Evolutionary conservation across 1,140 invertebrate genomes (phyloP).

Genomic region (Saxidomus purpurata): DNA sequence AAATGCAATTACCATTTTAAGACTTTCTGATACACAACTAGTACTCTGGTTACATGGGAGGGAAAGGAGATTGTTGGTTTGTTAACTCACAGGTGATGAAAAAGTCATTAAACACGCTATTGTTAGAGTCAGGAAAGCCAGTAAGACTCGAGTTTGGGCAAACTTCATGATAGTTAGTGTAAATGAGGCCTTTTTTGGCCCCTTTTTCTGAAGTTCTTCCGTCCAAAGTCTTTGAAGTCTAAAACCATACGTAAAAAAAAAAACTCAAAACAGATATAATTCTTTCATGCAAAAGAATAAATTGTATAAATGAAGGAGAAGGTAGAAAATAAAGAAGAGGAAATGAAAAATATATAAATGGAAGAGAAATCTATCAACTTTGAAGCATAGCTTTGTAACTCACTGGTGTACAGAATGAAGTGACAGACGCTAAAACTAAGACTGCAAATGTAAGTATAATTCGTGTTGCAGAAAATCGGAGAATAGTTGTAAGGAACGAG

Average conservation of each 20-base stretch:
- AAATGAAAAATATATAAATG: too few species aligned
- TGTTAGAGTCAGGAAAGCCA: constrained; percentile 85
- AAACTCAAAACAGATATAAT: too few species aligned
- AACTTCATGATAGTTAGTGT: constrained; percentile 88
- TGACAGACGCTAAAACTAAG: not conserved
- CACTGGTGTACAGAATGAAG: constrained; percentile 30
- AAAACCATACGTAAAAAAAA: constrained; percentile 40
- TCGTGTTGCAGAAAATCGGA: not conserved
- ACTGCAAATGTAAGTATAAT: not conserved
- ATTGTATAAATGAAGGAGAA: too few species aligned
- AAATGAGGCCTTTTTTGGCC: constrained; percentile 86
- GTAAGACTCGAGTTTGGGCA: constrained; percentile 88
- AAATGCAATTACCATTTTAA: too few species aligned
- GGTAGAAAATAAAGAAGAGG: too few species aligned
- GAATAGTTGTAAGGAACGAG: not conserved
- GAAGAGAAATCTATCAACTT: too few species aligned
- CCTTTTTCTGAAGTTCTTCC: constrained; percentile 82
- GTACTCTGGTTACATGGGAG: not conserved
- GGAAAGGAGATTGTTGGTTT: too few species aligned
- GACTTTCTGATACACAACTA: not conserved
- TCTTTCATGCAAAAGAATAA: too few species aligned
- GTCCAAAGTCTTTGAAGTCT: constrained; percentile 85
- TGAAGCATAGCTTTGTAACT: too few species aligned
- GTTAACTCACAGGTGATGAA: too few species aligned
- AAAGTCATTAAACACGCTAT: not conserved